These are phyloP conservation scores for Rachycentron canadum DNA, from an alignment of 2,797 vertebrate species.

Conservation along the genomic window DNA sequence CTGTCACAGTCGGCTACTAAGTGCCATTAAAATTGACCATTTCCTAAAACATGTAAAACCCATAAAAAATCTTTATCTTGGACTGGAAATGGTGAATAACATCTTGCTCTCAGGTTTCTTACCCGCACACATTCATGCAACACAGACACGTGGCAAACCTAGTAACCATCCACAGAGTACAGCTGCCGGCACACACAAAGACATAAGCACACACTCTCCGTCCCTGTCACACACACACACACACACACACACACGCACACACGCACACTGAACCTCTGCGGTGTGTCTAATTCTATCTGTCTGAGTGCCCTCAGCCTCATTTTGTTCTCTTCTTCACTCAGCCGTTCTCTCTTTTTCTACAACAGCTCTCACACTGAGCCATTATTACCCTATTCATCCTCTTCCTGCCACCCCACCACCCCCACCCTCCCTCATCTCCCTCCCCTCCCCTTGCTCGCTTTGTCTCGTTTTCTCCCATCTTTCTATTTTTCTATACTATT, in stretches of 20 bases:
- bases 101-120: constrained; percentile 2
- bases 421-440: constrained; percentile 33
- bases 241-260: constrained; percentile 17
- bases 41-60: constrained; percentile 44
- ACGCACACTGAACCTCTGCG: constrained; percentile 67
- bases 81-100: constrained; percentile 20
- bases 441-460: constrained; percentile 36
- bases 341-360: constrained; percentile 78
- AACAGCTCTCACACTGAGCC: constrained; percentile 82
- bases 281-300: constrained; percentile 85
- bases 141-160: constrained; percentile 21
- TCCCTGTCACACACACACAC: constrained; percentile 17
- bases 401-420: constrained; percentile 51
- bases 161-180: constrained; percentile 40
- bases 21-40: constrained; percentile 42
- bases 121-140: constrained; percentile 8
- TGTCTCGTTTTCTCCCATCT: constrained; percentile 63
- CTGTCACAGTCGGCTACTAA: constrained; percentile 30
- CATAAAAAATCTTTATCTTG: constrained; percentile 26
- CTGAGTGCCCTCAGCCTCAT: constrained; percentile 85
- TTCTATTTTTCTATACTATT: constrained; percentile 64
- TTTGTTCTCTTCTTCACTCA: constrained; percentile 84
- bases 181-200: constrained; percentile 48
- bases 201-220: constrained; percentile 31
- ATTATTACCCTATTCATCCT: constrained; percentile 84